Evolutionary conservation across 2,113 vertebrate genomes (phyloP), one percentile per base, ranked within the genome.

Genomic region (Xiphophorus hellerii): DNA sequence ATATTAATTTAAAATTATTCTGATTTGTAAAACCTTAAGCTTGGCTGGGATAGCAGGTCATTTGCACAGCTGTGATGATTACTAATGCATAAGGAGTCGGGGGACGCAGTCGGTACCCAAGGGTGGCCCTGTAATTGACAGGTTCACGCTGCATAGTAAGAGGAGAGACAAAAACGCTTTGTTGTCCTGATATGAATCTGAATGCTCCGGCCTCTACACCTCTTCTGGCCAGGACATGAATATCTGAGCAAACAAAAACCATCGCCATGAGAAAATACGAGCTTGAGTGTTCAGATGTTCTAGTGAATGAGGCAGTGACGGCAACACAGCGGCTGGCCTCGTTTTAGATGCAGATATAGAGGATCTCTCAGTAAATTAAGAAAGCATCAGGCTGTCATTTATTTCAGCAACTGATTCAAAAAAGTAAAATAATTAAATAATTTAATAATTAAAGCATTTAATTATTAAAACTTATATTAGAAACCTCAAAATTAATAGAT

Each of bases 161-260:
- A 84, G 73, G 33, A 68, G 68, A 86, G 80, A 92, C 88, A 94
- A 93, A 90, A 87, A 87, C 1, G 66, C 85, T 86, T 92, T 92
- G 89, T 92, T 80, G 58, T 69, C 67, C 83, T 86, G 82, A 87
- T 92, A 87, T 84, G 86, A 92, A 90, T 92, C 87, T 89, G 70
- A 89, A 86, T 88, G 72, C 73, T 64, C 62, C 71, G 44, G 65
- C 84, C 84, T 82, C 84, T 87, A 74, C 76, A 62, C 78, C 81
- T 83, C 78, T 75, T 63, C 73, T 77, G 79, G 74, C 78, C 62
- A 78, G 69, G 66, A 68, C 22, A 35, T 65, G 76, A 77, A 87
- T 68, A 82, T 77, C 67, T 58, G 71, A 85, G 78, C 14, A 54
- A 75, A 89, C 81, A 86, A 88, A 90, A 87, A 75, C 44, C 8